Evolutionary conservation across 2,888 invertebrate genomes (phyloP).

Genomic region (Hesperia comma): DNA sequence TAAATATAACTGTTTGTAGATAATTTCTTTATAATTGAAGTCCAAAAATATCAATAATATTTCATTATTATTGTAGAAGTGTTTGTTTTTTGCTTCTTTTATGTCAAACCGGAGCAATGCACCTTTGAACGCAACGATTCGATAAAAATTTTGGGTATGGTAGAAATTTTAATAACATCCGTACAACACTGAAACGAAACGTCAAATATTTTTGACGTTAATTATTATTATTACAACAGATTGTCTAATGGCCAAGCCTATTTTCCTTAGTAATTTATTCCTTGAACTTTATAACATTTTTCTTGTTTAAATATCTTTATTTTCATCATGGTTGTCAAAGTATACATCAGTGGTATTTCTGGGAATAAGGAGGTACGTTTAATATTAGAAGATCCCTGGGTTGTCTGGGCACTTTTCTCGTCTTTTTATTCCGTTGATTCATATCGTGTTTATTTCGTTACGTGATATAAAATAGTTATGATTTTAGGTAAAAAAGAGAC

Average conservation of each 20-base stretch:
- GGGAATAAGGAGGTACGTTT: conserved; percentile 95
- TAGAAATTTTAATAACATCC: not conserved
- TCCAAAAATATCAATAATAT: no score
- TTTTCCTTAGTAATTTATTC: conserved; percentile 67
- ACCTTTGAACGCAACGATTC: no score
- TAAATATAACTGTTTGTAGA: no score
- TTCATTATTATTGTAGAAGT: no score
- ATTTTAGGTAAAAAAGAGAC: conserved; percentile 96
- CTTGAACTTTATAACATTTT: conserved; percentile 60
- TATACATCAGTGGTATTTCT: conserved; percentile 96
- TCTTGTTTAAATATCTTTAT: conserved; percentile 55
- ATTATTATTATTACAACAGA: conserved; percentile 70
- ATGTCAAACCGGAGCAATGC: no score
- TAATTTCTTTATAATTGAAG: no score
- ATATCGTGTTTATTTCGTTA: conserved; percentile 68
- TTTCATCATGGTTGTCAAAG: conserved; percentile 92
- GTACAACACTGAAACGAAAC: conserved; percentile 5
- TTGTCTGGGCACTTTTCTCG: conserved; percentile 67
- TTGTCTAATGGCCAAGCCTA: conserved; percentile 82
- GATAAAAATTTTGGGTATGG: not conserved
- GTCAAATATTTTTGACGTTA: conserved; percentile 34
- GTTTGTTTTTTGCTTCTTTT: no score
- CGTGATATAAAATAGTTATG: conserved; percentile 63
- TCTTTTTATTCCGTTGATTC: conserved; percentile 70
- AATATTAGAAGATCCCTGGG: conserved; percentile 71